Evolutionary conservation across 2,888 invertebrate genomes (phyloP).

Genomic region (Drosophila demipolita): DNA sequence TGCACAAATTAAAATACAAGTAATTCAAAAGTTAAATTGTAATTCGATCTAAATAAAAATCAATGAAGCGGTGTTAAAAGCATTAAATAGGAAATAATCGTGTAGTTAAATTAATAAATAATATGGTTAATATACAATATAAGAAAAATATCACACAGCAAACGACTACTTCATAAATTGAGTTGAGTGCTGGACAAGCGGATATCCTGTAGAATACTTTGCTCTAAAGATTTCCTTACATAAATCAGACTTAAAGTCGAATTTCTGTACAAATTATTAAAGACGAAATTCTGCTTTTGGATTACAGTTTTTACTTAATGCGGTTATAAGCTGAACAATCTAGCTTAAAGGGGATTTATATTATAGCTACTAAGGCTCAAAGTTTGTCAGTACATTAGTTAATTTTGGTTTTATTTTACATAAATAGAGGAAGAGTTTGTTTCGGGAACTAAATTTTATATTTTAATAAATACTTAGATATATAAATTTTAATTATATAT

Average conservation of each 20-base stretch:
- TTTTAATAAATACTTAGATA: not conserved
- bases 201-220: not conserved
- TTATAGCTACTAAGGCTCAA: not conserved
- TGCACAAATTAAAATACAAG: slow-evolving; percentile 12
- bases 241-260: not conserved
- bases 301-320: not conserved
- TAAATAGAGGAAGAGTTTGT: not conserved
- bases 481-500: not conserved
- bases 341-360: not conserved
- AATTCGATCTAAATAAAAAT: slow-evolving; percentile 1
- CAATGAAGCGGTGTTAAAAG: not conserved
- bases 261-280: not conserved
- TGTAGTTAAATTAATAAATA: not conserved
- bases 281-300: not conserved
- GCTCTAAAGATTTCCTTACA: not conserved
- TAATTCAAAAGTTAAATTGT: not conserved
- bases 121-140: not conserved
- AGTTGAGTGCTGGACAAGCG: not conserved
- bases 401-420: not conserved
- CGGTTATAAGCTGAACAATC: not conserved
- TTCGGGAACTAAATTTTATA: not conserved
- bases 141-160: not conserved
- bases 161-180: not conserved
- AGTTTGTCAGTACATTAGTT: not conserved
- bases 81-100: not conserved